Base-by-base conservation (phyloP, 2,113 vertebrate species). In the Thunnus maccoyii region DNA sequence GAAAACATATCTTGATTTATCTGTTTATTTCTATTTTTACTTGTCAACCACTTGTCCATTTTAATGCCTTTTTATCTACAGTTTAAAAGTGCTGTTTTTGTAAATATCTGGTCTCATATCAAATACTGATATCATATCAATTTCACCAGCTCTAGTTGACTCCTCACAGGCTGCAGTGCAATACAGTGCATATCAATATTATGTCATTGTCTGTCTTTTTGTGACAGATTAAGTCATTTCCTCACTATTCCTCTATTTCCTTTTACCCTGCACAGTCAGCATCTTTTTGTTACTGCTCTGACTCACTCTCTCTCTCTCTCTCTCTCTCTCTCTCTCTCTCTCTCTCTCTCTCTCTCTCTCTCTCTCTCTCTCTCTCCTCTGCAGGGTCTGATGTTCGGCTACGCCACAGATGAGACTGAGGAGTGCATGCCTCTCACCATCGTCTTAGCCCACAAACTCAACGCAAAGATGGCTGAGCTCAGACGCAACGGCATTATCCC, bases 391-490 rank as follows among this genome's bases (percentile, higher is more conserved):
- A 99, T 99, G 98, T 99, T 99, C 17, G 98, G 98, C 76, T 99
- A 99, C 0, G 97, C 98, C 84, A 99, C 98, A 0, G 97, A 99
- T 0, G 98, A 99, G 93, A 99, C 98, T 0, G 97, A 98, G 27
- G 98, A 99, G 92, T 98, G 97, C 78, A 99, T 99, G 98, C 98
- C 98, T 2, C 94, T 99, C 65, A 99, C 98, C 47, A 97, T 99
- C 32, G 92, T 99, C 58, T 95, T 99, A 0, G 98, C 98, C 13
- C 98, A 99, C 88, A 99, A 96, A 56, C 96, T 99, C 89, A 99
- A 99, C 0, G 54, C 96, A 74, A 97, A 95, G 81, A 95, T 99
- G 96, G 97, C 98, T 1, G 97, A 98, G 8, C 94, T 99, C 84
- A 96, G 98, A 67, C 96, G 96, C 3, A 93, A 41, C 0, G 95